A percentile compares a stretch with the other conserved stretches of the same genome.
Conservation (phyloP, 2,888 invertebrate genomes). For the Chaitophorus viminalis region DNA sequence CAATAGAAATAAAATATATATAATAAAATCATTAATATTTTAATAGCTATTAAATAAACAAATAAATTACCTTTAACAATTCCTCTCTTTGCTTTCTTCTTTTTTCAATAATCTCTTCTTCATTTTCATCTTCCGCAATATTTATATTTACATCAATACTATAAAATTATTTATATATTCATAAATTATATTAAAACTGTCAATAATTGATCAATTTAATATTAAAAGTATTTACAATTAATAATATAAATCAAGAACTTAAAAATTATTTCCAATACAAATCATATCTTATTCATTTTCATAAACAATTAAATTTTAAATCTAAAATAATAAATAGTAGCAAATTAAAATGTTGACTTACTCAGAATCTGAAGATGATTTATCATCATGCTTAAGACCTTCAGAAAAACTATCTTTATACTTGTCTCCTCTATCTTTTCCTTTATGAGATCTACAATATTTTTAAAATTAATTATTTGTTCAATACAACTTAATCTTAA, state of each 20-base stretch:
- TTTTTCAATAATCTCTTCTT: slow-evolving; percentile 90
- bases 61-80: slow-evolving; percentile 76
- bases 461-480: neutral
- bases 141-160: slow-evolving; percentile 73
- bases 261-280: neutral
- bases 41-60: neutral
- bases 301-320: slow-evolving; percentile 69
- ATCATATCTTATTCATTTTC: neutral
- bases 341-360: slow-evolving; percentile 63
- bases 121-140: slow-evolving; percentile 87
- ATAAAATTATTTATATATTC: slow-evolving; percentile 62
- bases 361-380: slow-evolving; percentile 69
- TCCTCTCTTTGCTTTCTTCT: slow-evolving; percentile 88
- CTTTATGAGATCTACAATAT: slow-evolving; percentile 59
- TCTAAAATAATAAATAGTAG: slow-evolving; percentile 1
- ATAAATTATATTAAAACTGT: neutral
- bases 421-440: slow-evolving; percentile 67
- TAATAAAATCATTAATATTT: neutral
- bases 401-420: slow-evolving; percentile 80
- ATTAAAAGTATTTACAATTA: too few species aligned
- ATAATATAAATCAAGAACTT: too few species aligned
- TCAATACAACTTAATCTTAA: neutral
- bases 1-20: slow-evolving; percentile 1
- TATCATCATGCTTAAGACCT: slow-evolving; percentile 75
- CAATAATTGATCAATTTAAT: neutral